Conservation (phyloP, 2,113 vertebrate genomes). For the Lynx canadensis region DNA sequence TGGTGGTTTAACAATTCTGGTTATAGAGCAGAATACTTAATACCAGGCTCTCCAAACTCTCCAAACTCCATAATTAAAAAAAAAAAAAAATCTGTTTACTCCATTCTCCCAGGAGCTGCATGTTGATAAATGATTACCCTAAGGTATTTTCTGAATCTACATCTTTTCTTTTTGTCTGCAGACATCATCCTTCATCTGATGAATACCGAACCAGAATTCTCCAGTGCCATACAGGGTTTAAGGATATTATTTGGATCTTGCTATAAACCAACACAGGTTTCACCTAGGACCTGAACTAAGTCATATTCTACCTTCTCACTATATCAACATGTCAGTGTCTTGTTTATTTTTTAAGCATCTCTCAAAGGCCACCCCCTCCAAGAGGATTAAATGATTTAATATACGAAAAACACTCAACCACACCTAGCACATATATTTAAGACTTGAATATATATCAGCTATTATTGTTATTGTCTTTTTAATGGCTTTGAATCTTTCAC, state of each 20-base stretch:
- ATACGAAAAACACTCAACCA: background rate
- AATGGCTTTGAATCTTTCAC: background rate
- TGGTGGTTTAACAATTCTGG: slow-evolving; percentile 15
- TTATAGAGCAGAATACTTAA: slow-evolving; percentile 40
- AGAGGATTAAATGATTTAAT: background rate
- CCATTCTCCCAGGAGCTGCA: background rate
- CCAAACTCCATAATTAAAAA: slow-evolving; percentile 4
- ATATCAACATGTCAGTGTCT: background rate
- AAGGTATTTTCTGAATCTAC: slow-evolving; percentile 34
- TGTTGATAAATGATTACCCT: slow-evolving; percentile 44
- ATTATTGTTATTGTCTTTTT: background rate
- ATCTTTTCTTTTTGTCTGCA: slow-evolving; percentile 44
- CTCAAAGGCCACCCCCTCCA: background rate
- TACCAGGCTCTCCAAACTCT: slow-evolving; percentile 22
- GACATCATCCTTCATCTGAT: background rate
- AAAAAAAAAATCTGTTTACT: background rate
- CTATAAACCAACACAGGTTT: background rate
- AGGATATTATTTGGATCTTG: background rate
- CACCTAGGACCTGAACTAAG: background rate
- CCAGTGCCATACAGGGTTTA: background rate
- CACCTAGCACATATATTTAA: background rate
- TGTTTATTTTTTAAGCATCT: background rate
- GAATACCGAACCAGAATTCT: background rate
- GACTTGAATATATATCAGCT: background rate
- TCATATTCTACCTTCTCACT: background rate